Percentiles rank a stretch among this genome's conserved stretches.
phyloP scores from a whole-genome alignment of 2,888 invertebrate species.

The Stegophylla sp. region DNA sequence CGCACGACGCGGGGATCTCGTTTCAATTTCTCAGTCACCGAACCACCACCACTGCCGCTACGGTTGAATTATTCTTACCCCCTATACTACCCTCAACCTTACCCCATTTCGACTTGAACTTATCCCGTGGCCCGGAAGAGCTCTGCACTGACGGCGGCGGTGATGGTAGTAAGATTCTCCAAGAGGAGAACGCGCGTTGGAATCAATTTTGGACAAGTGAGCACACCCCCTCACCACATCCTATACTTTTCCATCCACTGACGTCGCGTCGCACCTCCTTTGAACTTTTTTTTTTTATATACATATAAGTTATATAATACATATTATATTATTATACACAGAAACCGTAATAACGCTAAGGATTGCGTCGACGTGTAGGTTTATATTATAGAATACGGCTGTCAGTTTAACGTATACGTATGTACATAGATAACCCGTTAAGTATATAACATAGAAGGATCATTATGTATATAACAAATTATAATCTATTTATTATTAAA shows the following conservation, averaged over 20 bases:
- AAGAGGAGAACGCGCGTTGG: neutral
- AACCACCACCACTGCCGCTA: no score
- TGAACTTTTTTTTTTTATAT: conserved; percentile 5
- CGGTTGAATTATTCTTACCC: conserved; percentile 55
- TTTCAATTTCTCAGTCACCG: conserved; percentile 57
- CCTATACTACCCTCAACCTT: neutral
- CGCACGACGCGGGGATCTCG: conserved; percentile 46
- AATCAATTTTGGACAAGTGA: conserved; percentile 56
- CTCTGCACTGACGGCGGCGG: neutral
- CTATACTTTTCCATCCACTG: neutral
- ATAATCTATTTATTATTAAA: no score
- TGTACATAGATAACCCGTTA: no score
- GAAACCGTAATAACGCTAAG: neutral
- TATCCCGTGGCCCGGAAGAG: conserved; percentile 6
- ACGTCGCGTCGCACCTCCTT: neutral
- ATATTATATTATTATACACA: neutral
- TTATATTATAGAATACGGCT: neutral
- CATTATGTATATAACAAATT: no score
- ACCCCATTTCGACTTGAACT: no score
- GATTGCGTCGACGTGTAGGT: neutral
- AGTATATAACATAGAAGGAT: no score
- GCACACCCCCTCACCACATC: neutral
- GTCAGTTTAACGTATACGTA: no score
- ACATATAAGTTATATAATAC: neutral
- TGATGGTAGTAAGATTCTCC: neutral